phyloP scores from a whole-genome alignment of 1,140 invertebrate species.

The Drosophila sucinea region DNA sequence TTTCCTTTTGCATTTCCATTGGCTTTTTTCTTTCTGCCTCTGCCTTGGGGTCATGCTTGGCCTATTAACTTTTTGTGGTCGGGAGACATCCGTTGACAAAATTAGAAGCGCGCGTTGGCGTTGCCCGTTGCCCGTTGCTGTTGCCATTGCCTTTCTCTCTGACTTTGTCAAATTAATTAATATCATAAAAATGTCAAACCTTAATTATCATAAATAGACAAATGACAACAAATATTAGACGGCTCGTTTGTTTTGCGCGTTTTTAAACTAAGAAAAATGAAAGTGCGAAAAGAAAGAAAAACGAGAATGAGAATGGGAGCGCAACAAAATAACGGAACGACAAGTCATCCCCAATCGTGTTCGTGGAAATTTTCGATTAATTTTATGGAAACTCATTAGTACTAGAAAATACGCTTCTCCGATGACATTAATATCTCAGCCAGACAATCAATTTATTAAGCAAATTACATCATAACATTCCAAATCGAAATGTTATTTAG shows the following conservation, averaged over 20 bases:
- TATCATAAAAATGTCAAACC: conserved; percentile 78
- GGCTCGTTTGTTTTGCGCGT: conserved; percentile 58
- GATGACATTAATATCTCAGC: conserved; percentile 53
- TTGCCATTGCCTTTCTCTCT: background rate
- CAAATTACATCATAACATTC: background rate
- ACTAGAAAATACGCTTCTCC: conserved; percentile 20
- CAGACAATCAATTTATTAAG: conserved; percentile 39
- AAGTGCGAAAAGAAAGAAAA: conserved; percentile 38
- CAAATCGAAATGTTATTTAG: background rate
- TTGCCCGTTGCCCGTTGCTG: background rate
- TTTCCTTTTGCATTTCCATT: conserved; percentile 22
- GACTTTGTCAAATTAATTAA: conserved; percentile 73
- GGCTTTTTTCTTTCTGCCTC: conserved; percentile 2
- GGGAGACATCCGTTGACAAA: conserved; percentile 70
- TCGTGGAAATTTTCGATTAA: conserved; percentile 13
- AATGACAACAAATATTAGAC: conserved; percentile 79
- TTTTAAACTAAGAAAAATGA: conserved; percentile 14
- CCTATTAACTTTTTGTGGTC: conserved; percentile 78
- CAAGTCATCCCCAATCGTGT: conserved; percentile 18
- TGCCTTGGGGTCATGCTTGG: conserved; percentile 62
- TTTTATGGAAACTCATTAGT: conserved; percentile 43
- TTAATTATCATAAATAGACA: conserved; percentile 79
- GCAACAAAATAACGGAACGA: background rate
- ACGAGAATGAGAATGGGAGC: background rate
- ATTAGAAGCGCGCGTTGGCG: conserved; percentile 73